These are phyloP conservation scores for Mythimna lalbum DNA, from an alignment of 2,888 invertebrate genomes.

Conservation along the genomic window DNA sequence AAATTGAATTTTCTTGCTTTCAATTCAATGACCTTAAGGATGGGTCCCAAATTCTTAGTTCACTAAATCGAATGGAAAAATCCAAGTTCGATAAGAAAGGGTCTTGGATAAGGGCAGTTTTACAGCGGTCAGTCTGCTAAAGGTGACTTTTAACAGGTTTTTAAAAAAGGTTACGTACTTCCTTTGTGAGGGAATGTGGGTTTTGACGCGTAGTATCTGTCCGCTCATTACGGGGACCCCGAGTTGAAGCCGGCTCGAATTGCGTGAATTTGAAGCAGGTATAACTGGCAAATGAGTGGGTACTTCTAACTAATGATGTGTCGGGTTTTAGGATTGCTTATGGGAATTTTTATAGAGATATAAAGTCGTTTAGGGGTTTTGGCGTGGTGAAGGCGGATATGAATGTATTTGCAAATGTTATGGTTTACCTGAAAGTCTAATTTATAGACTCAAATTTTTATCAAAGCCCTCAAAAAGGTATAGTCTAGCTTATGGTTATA, in stretches of 20 bases:
- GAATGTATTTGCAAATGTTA: slow-evolving; percentile 5
- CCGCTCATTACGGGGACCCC: slow-evolving; percentile 54
- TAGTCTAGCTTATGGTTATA: not conserved
- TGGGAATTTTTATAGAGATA: slow-evolving; percentile 34
- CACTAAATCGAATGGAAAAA: slow-evolving; percentile 78
- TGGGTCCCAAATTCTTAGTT: slow-evolving; percentile 69
- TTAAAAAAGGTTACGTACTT: slow-evolving; percentile 69
- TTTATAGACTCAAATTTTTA: no score
- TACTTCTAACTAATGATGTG: slow-evolving; percentile 55
- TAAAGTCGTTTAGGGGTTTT: slow-evolving; percentile 20
- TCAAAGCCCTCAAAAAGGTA: not conserved
- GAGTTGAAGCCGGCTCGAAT: slow-evolving; percentile 28
- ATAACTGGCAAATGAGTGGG: slow-evolving; percentile 54
- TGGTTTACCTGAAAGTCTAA: no score
- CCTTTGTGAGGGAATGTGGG: slow-evolving; percentile 65
- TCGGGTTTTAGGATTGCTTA: slow-evolving; percentile 30
- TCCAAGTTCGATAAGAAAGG: slow-evolving; percentile 73
- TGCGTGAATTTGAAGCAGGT: slow-evolving; percentile 55
- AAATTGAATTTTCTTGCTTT: slow-evolving; percentile 75
- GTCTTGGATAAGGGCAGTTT: slow-evolving; percentile 70
- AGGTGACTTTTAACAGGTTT: slow-evolving; percentile 74
- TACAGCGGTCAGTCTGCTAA: slow-evolving; percentile 70
- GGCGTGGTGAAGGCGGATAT: not conserved
- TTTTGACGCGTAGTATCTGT: slow-evolving; percentile 55
- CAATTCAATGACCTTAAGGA: slow-evolving; percentile 72